phyloP scores from a whole-genome alignment of 2,888 invertebrate species.

The Euzophera pinguis region DNA sequence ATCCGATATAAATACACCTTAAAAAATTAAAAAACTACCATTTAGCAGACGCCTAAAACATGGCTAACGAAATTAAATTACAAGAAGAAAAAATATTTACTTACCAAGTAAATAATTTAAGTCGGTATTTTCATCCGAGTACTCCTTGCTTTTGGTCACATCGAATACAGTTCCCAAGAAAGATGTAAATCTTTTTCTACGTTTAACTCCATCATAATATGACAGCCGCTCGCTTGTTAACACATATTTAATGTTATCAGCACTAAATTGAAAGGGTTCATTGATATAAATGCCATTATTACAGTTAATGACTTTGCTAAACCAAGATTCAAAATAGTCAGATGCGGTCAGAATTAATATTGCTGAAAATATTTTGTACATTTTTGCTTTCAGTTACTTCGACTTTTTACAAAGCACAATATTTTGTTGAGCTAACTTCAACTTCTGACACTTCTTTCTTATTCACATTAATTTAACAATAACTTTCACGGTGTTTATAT shows the following conservation, averaged over 20 bases:
- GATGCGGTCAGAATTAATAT: background rate
- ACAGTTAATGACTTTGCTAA: slow-evolving; percentile 18
- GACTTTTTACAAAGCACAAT: too few species aligned
- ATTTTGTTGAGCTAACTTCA: too few species aligned
- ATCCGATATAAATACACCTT: too few species aligned
- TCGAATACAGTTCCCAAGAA: slow-evolving; percentile 94
- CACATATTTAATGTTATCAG: slow-evolving; percentile 39
- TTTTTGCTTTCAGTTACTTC: too few species aligned
- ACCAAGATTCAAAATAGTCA: slow-evolving; percentile 24
- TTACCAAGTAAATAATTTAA: slow-evolving; percentile 91
- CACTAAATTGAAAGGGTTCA: too few species aligned
- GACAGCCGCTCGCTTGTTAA: slow-evolving; percentile 82
- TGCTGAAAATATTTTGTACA: slow-evolving; percentile 1
- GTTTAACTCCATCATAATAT: slow-evolving; percentile 82
- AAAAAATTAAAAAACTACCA: too few species aligned
- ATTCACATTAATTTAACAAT: too few species aligned
- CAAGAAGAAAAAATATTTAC: background rate
- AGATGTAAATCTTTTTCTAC: slow-evolving; percentile 85
- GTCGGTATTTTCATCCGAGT: slow-evolving; percentile 91
- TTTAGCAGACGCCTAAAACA: background rate
- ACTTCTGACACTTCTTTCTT: too few species aligned
- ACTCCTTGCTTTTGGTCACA: slow-evolving; percentile 89
- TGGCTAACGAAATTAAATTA: too few species aligned
- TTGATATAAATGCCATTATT: too few species aligned
- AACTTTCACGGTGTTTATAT: too few species aligned